These are phyloP conservation scores for Phrynocephalus guinanensis DNA, from an alignment of 2,797 vertebrate species.

Conservation along the genomic window DNA sequence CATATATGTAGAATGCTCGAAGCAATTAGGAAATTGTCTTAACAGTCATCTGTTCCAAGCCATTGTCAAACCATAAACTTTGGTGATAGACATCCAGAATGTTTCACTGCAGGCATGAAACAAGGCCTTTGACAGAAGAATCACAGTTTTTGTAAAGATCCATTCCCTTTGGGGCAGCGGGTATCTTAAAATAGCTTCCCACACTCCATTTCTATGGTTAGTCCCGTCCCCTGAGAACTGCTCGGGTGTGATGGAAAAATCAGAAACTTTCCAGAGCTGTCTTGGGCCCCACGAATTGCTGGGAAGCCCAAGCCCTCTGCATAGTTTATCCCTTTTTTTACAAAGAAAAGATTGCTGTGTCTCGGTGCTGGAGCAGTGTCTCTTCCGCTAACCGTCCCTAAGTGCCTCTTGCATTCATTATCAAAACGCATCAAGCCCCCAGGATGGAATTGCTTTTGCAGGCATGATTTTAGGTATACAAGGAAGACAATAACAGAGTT, in stretches of 20 bases:
- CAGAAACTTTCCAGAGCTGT: slow-evolving; percentile 44
- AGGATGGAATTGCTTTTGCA: no score
- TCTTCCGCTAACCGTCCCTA: no score
- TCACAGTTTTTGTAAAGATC: not conserved
- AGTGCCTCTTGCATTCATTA: no score
- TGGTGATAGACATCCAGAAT: not conserved
- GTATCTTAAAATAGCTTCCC: slow-evolving; percentile 26
- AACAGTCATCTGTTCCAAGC: not conserved
- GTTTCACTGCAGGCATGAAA: slow-evolving; percentile 3
- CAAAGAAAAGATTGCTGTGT: no score
- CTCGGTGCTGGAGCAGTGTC: no score
- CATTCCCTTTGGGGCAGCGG: not conserved
- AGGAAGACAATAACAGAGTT: no score
- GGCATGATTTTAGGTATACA: no score
- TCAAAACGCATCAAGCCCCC: no score
- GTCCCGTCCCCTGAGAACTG: slow-evolving; percentile 20
- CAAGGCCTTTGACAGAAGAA: slow-evolving; percentile 17
- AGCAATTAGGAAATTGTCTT: not conserved
- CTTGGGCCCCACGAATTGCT: not conserved
- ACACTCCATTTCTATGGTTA: not conserved
- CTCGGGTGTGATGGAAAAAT: slow-evolving; percentile 53
- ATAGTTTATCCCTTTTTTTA: no score
- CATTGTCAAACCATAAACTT: slow-evolving; percentile 5
- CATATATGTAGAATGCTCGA: not conserved
- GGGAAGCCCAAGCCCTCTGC: not conserved